phyloP scores from a whole-genome alignment of 2,113 vertebrate species.

The Morphnarchus princeps region DNA sequence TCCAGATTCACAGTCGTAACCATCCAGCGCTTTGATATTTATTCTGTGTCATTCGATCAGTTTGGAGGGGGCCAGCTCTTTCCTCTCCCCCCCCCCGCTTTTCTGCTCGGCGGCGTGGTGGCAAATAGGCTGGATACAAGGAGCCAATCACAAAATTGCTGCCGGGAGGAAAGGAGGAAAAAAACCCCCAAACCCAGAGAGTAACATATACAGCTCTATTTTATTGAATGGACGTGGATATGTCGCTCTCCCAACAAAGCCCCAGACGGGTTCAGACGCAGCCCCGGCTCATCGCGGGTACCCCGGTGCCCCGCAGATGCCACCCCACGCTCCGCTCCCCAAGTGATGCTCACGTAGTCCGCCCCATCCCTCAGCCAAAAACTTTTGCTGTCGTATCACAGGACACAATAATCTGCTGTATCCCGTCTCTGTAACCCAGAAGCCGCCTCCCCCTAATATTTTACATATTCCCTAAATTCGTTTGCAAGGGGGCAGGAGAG shows the following conservation, averaged over 20 bases:
- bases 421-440: conserved; percentile 39
- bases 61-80: background rate
- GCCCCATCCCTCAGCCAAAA: background rate
- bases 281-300: background rate
- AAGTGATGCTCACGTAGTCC: accelerated
- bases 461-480: conserved; percentile 63
- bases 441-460: conserved; percentile 28
- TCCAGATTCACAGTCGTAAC: background rate
- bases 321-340: background rate
- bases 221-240: background rate
- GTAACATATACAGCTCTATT: background rate
- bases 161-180: background rate
- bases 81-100: background rate
- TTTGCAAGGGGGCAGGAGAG: conserved; percentile 54
- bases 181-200: background rate
- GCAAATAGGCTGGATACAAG: background rate
- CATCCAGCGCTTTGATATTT: background rate
- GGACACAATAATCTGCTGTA: background rate
- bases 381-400: conserved; percentile 43
- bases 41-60: background rate
- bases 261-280: background rate
- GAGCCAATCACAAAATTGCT: conserved; percentile 52
- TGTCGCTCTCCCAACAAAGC: background rate
- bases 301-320: background rate
- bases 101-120: background rate